phyloP scores from a whole-genome alignment of 1,140 invertebrate genomes.

The Brachystomella parvula region DNA sequence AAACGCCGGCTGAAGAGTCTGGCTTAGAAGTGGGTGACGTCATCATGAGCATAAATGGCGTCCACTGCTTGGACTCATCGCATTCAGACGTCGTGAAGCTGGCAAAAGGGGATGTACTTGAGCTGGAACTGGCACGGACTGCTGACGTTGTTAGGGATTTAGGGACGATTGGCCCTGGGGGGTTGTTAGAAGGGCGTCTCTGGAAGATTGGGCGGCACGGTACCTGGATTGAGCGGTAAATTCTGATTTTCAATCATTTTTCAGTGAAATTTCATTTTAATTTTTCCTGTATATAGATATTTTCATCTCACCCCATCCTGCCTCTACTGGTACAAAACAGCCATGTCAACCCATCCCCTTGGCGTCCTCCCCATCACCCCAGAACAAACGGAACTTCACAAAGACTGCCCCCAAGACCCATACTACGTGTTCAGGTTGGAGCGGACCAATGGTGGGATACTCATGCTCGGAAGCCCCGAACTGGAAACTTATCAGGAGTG shows the following conservation, averaged over 20 bases:
- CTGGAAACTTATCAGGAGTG: not conserved
- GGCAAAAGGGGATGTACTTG: conserved; percentile 74
- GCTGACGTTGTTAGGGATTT: conserved; percentile 54
- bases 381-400: not conserved
- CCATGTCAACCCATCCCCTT: conserved; percentile 61
- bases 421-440: conserved; percentile 8
- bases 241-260: not conserved
- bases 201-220: conserved; percentile 40
- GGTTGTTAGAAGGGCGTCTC: not conserved
- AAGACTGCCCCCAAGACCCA: conserved; percentile 7
- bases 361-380: conserved; percentile 18
- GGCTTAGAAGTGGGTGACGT: conserved; percentile 91
- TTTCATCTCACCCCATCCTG: conserved; percentile 43
- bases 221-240: conserved; percentile 55
- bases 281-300: not conserved
- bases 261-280: not conserved
- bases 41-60: conserved; percentile 81
- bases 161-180: conserved; percentile 12
- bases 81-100: conserved; percentile 93
- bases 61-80: conserved; percentile 79
- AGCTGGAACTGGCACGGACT: conserved; percentile 78
- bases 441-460: conserved; percentile 7
- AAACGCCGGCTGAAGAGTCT: conserved; percentile 78
- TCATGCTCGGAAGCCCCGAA: not conserved
- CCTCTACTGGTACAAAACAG: conserved; percentile 83